phyloP scores from a whole-genome alignment of 2,888 invertebrate species.

The Drosophila conformis region DNA sequence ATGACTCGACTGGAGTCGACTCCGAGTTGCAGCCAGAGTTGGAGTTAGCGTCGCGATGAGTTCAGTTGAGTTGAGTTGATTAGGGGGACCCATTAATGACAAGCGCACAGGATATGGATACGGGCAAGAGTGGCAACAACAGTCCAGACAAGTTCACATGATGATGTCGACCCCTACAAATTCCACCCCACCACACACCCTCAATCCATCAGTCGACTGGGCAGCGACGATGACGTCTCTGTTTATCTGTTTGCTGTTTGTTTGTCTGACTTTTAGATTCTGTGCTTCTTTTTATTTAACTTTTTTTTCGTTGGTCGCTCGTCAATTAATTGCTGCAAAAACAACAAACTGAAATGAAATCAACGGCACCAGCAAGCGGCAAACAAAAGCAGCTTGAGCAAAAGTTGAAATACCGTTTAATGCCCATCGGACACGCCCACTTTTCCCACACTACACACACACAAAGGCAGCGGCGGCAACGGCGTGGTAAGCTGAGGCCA shows the following conservation, averaged over 20 bases:
- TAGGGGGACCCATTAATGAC: slow-evolving; percentile 73
- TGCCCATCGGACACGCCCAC: slow-evolving; percentile 74
- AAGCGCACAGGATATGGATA: slow-evolving; percentile 73
- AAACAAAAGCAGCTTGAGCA: slow-evolving; percentile 65
- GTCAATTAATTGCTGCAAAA: slow-evolving; percentile 75
- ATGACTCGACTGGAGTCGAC: slow-evolving; percentile 10
- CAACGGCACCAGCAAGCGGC: slow-evolving; percentile 56
- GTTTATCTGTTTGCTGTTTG: slow-evolving; percentile 61
- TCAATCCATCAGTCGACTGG: neutral
- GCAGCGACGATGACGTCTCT: slow-evolving; percentile 60
- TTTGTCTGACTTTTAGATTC: slow-evolving; percentile 62
- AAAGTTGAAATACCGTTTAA: slow-evolving; percentile 76
- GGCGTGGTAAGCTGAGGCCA: slow-evolving; percentile 23
- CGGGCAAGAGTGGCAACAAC: slow-evolving; percentile 27
- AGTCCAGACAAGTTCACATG: slow-evolving; percentile 69
- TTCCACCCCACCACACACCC: neutral
- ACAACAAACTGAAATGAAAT: slow-evolving; percentile 72
- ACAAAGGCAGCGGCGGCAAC: slow-evolving; percentile 1
- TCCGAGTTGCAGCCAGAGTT: slow-evolving; percentile 2
- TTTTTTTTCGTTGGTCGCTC: slow-evolving; percentile 56
- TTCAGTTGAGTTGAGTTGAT: slow-evolving; percentile 46
- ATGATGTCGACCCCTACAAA: slow-evolving; percentile 51
- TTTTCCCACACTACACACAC: slow-evolving; percentile 68
- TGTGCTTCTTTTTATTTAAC: slow-evolving; percentile 33
- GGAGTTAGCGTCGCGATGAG: slow-evolving; percentile 11